Base-by-base conservation (phyloP, 2,113 vertebrate genomes). In the Phrynosoma blainvillii region DNA sequence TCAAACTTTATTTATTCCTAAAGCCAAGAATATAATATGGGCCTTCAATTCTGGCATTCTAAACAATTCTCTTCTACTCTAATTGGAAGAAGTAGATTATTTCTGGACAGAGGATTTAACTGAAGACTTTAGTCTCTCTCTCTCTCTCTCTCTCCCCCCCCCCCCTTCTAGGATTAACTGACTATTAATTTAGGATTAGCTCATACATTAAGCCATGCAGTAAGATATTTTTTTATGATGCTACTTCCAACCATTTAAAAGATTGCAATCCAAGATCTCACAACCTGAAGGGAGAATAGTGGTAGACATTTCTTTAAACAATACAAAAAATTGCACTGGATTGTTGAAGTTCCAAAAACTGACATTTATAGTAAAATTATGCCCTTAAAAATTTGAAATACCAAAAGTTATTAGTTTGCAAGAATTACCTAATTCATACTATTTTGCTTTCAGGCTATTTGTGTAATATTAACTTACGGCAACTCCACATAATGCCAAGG, bases 401-500 rank as follows among this genome's bases (percentile, higher is more conserved):
- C 95, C 91, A 36, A 85, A 92, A 95, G 91, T 93, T 96, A 97
- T 96, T 97, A 97, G 96, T 94, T 96, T 90, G 90, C 95, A 96
- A 96, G 93, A 96, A 96, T 97, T 97, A 97, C 96, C 95, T 97
- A 95, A 95, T 95, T 93, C 95, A 96, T 91, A 91, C 95, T 98
- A 96, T 97, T 97, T 96, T 95, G 88, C 96, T 97, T 94, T 96
- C 95, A 97, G 96, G 94, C 90, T 97, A 95, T 96, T 97, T 97
- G 91, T 96, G 95, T 96, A 95, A 96, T 95, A 94, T 98, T 95
- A 91, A 93, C 95, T 98, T 98, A 97, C 98, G 95, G 95, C 96
- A 94, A 93, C 96, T 97, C 97, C 96, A 97, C 97, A 96, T 96
- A 96, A 95, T 96, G 94, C 74, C 89, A 4, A 89, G 90, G 85